Base-by-base conservation (phyloP, 2,888 invertebrate species). In the Mellilla xanthometata region DNA sequence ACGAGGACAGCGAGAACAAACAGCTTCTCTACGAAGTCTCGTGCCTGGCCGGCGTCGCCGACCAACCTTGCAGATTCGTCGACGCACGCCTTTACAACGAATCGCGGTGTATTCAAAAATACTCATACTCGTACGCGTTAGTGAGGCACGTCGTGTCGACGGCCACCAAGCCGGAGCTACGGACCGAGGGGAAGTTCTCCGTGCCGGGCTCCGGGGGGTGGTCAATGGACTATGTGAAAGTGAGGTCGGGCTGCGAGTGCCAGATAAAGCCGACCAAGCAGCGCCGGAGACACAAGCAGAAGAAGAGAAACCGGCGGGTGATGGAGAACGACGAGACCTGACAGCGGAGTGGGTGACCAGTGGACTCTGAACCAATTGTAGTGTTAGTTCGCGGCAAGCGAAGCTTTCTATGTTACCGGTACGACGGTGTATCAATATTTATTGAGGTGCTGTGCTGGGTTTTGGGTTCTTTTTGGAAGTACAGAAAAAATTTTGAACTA, bases 161-260 rank as follows among this genome's bases (percentile, higher is more conserved):
- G 44, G 77, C 81, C 28, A 77, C 81, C 24, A 83, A 87, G 40
- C 89, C 88, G 27, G 71, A 74, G 29, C 76, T 72, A 54, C 74
- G 81, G 54, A 77, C 82, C 12, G 81, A 85, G 45, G 80, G 81
- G 27, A 78, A 82, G 47, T 82, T 86, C 63, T 75, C 83, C 1
- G 83, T 93, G 56, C 91, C 92, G 1, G 91, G 90, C 1, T 87
- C 88, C 2, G 91, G 86, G 2, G 91, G 91, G 41, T 96, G 95
- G 93, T 93, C 94, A 51, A 88, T 96, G 81, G 96, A 96, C 87
- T 95, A 96, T 83, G 95, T 97, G 64, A 90, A 91, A 64, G 93
- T 97, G 51, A 91, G 96, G 46, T 95, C 95, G 59, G 97, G 96
- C 26, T 97, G 97, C 84, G 93, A 95, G 68, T 97, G 97, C 82